phyloP scores from a whole-genome alignment of 1,140 invertebrate genomes.

The Megathymus violae region DNA sequence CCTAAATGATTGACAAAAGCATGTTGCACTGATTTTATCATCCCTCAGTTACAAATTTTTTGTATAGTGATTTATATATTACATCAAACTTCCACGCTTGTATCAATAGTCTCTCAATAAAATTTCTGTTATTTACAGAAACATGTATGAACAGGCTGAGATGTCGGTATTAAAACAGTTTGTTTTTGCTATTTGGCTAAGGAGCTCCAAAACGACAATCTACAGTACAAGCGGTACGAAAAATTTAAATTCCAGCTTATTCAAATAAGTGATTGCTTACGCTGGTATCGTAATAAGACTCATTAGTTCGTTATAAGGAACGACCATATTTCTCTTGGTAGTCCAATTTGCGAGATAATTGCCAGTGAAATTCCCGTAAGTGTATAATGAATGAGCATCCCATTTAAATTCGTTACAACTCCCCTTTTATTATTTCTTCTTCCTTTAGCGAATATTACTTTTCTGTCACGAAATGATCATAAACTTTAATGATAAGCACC shows the following conservation, averaged over 20 bases:
- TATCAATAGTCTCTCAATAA: too few species aligned
- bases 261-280: neutral
- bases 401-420: constrained; percentile 27
- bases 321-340: constrained; percentile 19
- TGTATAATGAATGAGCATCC: constrained; percentile 27
- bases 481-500: neutral
- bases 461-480: constrained; percentile 24
- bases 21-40: too few species aligned
- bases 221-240: neutral
- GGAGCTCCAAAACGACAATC: too few species aligned
- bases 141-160: too few species aligned
- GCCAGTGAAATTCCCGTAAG: constrained; percentile 27
- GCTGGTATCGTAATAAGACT: constrained; percentile 6
- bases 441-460: constrained; percentile 14
- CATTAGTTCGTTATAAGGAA: constrained; percentile 24
- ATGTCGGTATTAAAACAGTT: too few species aligned
- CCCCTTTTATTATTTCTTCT: constrained; percentile 21
- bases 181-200: too few species aligned
- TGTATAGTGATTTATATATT: too few species aligned
- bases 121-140: too few species aligned
- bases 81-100: too few species aligned
- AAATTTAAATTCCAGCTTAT: neutral
- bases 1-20: too few species aligned
- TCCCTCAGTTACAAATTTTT: too few species aligned
- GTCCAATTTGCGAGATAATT: constrained; percentile 27